These are phyloP conservation scores for Hoplias malabaricus DNA, from an alignment of 2,113 vertebrate genomes.

Conservation along the genomic window DNA sequence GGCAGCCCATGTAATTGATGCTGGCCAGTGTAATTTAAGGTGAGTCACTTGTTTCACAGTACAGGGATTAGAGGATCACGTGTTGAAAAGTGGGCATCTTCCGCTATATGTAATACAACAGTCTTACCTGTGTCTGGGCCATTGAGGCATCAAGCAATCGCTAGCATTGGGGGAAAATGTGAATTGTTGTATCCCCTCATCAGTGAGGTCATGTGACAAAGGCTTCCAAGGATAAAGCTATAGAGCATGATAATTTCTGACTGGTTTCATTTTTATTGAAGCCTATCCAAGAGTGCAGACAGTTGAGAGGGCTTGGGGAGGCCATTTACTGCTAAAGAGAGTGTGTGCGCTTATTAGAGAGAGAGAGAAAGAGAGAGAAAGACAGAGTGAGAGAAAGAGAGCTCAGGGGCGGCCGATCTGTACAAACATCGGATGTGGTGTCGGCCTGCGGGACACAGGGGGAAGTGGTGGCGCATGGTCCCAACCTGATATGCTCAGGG, in stretches of 20 bases:
- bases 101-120: too few species aligned
- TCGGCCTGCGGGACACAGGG: constrained; percentile 72
- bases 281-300: neutral
- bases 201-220: neutral
- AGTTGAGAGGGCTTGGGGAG: constrained; percentile 18
- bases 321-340: constrained; percentile 41
- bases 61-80: too few species aligned
- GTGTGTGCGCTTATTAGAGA: neutral
- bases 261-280: neutral
- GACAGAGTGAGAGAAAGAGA: constrained; percentile 48
- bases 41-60: too few species aligned
- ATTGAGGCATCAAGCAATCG: too few species aligned
- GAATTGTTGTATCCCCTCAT: neutral
- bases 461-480: constrained; percentile 77
- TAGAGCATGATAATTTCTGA: neutral
- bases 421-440: constrained; percentile 79
- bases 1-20: too few species aligned
- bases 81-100: too few species aligned
- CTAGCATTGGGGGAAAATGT: too few species aligned
- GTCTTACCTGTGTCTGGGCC: too few species aligned
- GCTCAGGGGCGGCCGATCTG: constrained; percentile 69
- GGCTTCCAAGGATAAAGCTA: neutral
- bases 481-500: constrained; percentile 58
- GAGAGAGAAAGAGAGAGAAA: constrained; percentile 16
- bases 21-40: too few species aligned